These are phyloP conservation scores for Scolanthus callimorphus DNA, from an alignment of 92 coral and sea anemone genomes.

Conservation along the genomic window DNA sequence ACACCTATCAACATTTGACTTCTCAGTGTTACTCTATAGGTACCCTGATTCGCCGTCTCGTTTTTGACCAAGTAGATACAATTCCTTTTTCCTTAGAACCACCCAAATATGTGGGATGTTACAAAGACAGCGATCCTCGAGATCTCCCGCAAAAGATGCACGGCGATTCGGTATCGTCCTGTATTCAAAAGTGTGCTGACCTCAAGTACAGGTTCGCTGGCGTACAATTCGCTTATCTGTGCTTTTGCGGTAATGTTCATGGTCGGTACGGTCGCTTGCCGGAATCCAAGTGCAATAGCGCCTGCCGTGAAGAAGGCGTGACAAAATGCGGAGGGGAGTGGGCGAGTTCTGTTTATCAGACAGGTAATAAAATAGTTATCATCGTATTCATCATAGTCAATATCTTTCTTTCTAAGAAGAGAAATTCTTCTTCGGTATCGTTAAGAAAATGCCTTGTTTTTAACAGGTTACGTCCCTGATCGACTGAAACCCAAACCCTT, in stretches of 20 bases:
- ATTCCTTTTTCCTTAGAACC: conserved; percentile 18
- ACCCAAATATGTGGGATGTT: conserved; percentile 78
- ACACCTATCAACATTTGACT: too few relatives aligned
- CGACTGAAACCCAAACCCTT: conserved; percentile 1
- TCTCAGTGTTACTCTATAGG: too few relatives aligned
- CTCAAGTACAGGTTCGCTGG: conserved; percentile 84
- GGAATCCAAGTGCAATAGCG: conserved; percentile 75
- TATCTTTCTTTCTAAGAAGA: too few relatives aligned
- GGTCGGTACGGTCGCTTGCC: conserved; percentile 89
- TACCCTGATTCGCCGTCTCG: too few relatives aligned
- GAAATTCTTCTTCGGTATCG: too few relatives aligned
- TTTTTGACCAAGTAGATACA: too few relatives aligned
- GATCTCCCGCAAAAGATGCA: conserved; percentile 89
- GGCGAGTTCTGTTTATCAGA: conserved; percentile 82
- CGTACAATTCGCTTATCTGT: conserved; percentile 85
- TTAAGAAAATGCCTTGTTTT: too few relatives aligned
- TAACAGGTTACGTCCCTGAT: conserved; percentile 71
- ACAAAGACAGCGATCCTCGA: conserved; percentile 92
- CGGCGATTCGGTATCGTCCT: conserved; percentile 62
- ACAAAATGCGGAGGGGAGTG: conserved; percentile 91
- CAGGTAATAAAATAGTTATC: too few relatives aligned
- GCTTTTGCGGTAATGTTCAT: conserved; percentile 87
- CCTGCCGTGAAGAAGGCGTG: conserved; percentile 52
- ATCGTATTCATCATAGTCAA: too few relatives aligned
- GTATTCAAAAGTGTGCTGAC: conserved; percentile 76